Evolutionary conservation across 2,888 invertebrate species (phyloP).

Genomic region (Brachyptera risi): DNA sequence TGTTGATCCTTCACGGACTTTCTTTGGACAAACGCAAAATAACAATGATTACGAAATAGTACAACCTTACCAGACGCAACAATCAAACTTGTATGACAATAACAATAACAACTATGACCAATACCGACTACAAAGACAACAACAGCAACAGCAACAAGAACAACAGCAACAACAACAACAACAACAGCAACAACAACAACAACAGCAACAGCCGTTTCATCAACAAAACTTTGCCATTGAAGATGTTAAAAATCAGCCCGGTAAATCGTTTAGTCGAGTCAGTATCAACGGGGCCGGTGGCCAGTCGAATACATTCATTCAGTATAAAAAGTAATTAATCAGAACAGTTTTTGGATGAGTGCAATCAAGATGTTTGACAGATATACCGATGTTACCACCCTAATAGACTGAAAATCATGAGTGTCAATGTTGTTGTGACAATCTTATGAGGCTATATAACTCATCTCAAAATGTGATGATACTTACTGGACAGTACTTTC

Average conservation of each 20-base stretch:
- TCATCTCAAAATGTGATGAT: too few relatives aligned
- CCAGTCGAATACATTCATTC: slow-evolving; percentile 21
- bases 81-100: background rate
- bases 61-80: slow-evolving; percentile 23
- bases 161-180: slow-evolving; percentile 38
- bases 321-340: too few relatives aligned
- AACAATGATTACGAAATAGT: background rate
- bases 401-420: too few relatives aligned
- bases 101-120: background rate
- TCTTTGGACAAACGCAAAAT: background rate
- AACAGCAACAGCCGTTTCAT: slow-evolving; percentile 36
- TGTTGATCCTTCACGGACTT: background rate
- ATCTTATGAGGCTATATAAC: too few relatives aligned
- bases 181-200: slow-evolving; percentile 40
- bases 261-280: slow-evolving; percentile 23
- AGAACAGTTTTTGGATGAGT: too few relatives aligned
- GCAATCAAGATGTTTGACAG: too few relatives aligned
- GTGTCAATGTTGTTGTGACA: too few relatives aligned
- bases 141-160: slow-evolving; percentile 35
- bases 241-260: background rate
- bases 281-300: slow-evolving; percentile 24
- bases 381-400: too few relatives aligned
- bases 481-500: too few relatives aligned
- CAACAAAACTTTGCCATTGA: slow-evolving; percentile 34
- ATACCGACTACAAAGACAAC: too few relatives aligned